Conservation (phyloP, 2,113 vertebrate species). For the Tachysurus vachellii region DNA sequence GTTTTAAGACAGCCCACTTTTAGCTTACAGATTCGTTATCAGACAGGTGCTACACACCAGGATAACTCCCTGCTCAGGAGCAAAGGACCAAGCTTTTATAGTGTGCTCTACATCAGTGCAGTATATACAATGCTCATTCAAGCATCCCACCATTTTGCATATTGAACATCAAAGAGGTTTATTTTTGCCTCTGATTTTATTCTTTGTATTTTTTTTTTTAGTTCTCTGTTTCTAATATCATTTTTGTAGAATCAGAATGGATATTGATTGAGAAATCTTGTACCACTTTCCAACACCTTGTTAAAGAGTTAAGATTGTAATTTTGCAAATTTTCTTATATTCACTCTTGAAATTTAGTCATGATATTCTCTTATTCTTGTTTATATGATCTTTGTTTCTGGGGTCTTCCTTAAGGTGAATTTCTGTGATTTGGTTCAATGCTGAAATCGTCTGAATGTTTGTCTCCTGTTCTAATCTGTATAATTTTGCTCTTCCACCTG, state of each 20-base stretch:
- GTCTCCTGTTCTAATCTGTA: slow-evolving; percentile 33
- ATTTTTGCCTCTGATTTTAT: not conserved
- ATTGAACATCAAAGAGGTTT: not conserved
- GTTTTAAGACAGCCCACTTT: not conserved
- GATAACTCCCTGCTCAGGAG: not conserved
- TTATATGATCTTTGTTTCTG: slow-evolving; percentile 4
- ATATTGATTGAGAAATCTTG: not conserved
- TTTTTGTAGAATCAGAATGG: not conserved
- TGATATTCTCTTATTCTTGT: not conserved
- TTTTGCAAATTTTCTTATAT: slow-evolving; percentile 5
- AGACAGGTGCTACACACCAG: not conserved
- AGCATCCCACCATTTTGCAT: not conserved
- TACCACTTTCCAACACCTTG: not conserved
- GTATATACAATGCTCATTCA: not conserved
- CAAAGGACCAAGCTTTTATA: not conserved
- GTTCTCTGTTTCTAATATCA: not conserved
- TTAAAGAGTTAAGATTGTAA: slow-evolving; percentile 4
- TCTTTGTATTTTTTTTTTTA: not conserved
- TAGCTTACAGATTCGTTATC: not conserved
- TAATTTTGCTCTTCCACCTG: slow-evolving; percentile 30
- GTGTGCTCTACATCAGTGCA: not conserved
- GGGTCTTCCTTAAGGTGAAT: slow-evolving; percentile 2
- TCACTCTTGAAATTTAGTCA: not conserved
- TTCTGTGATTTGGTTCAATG: slow-evolving; percentile 24
- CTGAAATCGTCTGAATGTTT: slow-evolving; percentile 17